A percentile compares a stretch with the other conserved stretches of the same genome.
phyloP scores from a whole-genome alignment of 2,888 invertebrate species.

The Cheilosia variabilis region DNA sequence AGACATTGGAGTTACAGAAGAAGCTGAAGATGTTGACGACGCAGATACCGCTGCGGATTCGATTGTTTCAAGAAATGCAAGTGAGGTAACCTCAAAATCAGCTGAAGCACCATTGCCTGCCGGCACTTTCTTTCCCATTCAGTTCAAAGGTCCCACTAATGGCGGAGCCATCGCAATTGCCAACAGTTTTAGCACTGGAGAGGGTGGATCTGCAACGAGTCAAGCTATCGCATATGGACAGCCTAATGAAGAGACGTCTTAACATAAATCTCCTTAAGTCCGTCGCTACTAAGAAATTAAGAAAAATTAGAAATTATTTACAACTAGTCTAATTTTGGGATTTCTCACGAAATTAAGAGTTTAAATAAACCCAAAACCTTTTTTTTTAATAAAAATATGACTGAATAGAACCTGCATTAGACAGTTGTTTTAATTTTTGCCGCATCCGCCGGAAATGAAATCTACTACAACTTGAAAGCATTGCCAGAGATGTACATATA shows the following conservation, averaged over 20 bases:
- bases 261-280: slow-evolving; percentile 9
- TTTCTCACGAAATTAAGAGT: too few species aligned
- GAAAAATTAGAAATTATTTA: not conserved
- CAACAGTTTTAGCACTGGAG: slow-evolving; percentile 78
- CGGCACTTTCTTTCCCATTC: slow-evolving; percentile 77
- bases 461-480: too few species aligned
- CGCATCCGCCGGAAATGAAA: too few species aligned
- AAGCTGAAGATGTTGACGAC: slow-evolving; percentile 35
- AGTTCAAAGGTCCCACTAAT: slow-evolving; percentile 74
- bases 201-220: slow-evolving; percentile 77
- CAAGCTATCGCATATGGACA: slow-evolving; percentile 78
- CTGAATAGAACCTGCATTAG: too few species aligned
- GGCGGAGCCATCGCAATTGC: slow-evolving; percentile 78
- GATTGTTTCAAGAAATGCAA: slow-evolving; percentile 6
- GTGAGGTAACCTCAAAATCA: slow-evolving; percentile 21
- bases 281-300: slow-evolving; percentile 18
- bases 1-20: slow-evolving; percentile 37
- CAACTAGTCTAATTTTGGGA: not conserved
- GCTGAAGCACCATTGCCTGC: slow-evolving; percentile 57
- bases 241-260: slow-evolving; percentile 53
- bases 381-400: too few species aligned
- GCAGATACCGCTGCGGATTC: slow-evolving; percentile 58
- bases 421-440: too few species aligned
- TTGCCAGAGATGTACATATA: too few species aligned
- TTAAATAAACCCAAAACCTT: too few species aligned